These are phyloP conservation scores for Hirtodrosophila cameraria DNA, from an alignment of 2,888 invertebrate species.

Conservation along the genomic window DNA sequence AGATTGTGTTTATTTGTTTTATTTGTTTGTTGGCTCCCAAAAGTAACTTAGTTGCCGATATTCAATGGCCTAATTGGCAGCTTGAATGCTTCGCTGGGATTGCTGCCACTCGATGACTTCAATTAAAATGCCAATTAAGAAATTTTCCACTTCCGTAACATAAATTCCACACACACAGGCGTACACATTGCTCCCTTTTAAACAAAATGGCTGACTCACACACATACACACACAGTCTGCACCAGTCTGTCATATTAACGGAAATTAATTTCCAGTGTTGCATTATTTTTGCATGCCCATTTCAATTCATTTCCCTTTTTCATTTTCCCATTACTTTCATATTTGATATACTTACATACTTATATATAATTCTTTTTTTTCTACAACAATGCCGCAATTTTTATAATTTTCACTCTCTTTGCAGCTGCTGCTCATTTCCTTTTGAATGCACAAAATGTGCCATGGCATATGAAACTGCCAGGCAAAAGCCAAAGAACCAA, in stretches of 20 bases:
- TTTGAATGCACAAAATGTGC: conserved; percentile 65
- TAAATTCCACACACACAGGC: conserved; percentile 20
- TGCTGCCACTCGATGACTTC: conserved; percentile 41
- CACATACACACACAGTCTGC: conserved; percentile 1
- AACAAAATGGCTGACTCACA: conserved; percentile 6
- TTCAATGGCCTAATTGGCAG: conserved; percentile 16
- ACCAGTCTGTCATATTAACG: conserved; percentile 56
- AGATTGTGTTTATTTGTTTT: conserved; percentile 1
- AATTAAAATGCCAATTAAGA: conserved; percentile 72
- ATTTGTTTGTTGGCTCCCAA: neutral
- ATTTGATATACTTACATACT: conserved; percentile 12
- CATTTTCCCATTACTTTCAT: conserved; percentile 29
- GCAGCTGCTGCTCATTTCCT: conserved; percentile 66
- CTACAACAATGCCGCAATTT: conserved; percentile 54
- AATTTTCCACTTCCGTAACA: conserved; percentile 61
- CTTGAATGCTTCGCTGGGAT: conserved; percentile 7
- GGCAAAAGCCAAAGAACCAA: conserved; percentile 51
- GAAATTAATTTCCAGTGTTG: conserved; percentile 70
- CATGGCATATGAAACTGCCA: conserved; percentile 42
- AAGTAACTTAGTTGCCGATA: neutral
- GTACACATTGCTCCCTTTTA: neutral
- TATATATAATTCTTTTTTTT: conserved; percentile 16
- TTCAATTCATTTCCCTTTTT: conserved; percentile 20
- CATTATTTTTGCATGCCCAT: conserved; percentile 36
- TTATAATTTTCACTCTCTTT: conserved; percentile 57